Evolutionary conservation across 1,140 invertebrate species (phyloP).

Genomic region (Ceratoteleas bidentatus): DNA sequence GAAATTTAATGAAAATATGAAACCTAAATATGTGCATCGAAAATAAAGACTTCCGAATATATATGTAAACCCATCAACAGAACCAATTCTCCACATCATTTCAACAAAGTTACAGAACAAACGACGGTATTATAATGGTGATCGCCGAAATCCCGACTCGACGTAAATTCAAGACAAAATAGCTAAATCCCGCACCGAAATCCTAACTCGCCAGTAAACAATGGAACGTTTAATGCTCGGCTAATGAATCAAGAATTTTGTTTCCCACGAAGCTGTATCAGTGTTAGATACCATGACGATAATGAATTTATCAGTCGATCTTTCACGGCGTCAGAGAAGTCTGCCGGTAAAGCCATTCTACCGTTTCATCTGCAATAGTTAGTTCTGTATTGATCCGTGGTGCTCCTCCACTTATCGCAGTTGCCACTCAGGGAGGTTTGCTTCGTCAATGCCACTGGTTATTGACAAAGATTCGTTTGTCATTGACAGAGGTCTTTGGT

Average conservation of each 20-base stretch:
- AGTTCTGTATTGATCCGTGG: slow-evolving; percentile 17
- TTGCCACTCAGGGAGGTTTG: slow-evolving; percentile 5
- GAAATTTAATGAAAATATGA: too few species aligned
- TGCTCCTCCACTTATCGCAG: slow-evolving; percentile 14
- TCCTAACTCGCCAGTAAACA: not conserved
- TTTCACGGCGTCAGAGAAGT: slow-evolving; percentile 5
- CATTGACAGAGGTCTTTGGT: slow-evolving; percentile 36
- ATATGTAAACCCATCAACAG: too few species aligned
- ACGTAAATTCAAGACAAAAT: not conserved
- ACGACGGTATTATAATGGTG: not conserved
- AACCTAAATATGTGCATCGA: too few species aligned
- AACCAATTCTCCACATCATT: too few species aligned
- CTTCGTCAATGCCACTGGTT: slow-evolving; percentile 37
- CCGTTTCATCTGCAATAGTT: slow-evolving; percentile 26
- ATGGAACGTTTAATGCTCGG: not conserved
- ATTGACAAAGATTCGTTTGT: slow-evolving; percentile 33
- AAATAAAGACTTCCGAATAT: too few species aligned
- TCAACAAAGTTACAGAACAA: not conserved
- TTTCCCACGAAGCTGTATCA: slow-evolving; percentile 1
- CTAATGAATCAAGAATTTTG: not conserved
- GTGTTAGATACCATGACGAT: slow-evolving; percentile 8
- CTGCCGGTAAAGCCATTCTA: slow-evolving; percentile 28
- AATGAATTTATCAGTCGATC: slow-evolving; percentile 19
- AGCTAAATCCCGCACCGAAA: not conserved
- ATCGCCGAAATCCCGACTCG: not conserved